Base-by-base conservation (phyloP, 2,113 vertebrate genomes). In the Paraplagusia blochii region DNA sequence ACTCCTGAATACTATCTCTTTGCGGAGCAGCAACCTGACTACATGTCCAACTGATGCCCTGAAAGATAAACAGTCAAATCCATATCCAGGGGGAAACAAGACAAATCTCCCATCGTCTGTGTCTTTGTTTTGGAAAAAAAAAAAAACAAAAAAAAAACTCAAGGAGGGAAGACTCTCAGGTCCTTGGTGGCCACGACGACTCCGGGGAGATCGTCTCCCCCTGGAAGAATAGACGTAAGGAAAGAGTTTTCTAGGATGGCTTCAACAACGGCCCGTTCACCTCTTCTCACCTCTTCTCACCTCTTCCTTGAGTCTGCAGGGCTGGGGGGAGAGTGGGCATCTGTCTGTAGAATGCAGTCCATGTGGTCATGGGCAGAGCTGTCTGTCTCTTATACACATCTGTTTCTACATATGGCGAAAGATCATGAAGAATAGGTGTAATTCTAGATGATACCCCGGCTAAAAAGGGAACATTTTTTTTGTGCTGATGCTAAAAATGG, bases 321-420 rank as follows among this genome's bases (percentile, higher is more conserved):
- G 43, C 91, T 90, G 0, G 91, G 90, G 11, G 95, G 92, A 12
- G 93, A 90, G 38, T 56, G 63, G 62, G 83, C 81, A 5, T 93
- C 91, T 7, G 92, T 89, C 79, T 96, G 93, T 68, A 97, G 89
- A 76, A 98, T 96, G 86, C 94, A 95, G 88, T 98, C 95, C 67
- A 98, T 96, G 87, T 98, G 95, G 91, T 97, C 94, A 53, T 97
- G 95, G 9, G 95, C 94, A 44, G 94, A 91, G 69, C 95, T 93
- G 54, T 98, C n/a, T n/a, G n/a, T n/a, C n/a, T n/a, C n/a, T n/a
- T n/a, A n/a, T n/a, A n/a, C n/a, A 29, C 22, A 29, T 29, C 2
- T 29, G 22, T 29, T 29, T 29, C 6, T 29, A 29, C 22, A 29
- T 29, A 29, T 29, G 22, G 22, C 2, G 22, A 29, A 29, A 6